Base-by-base conservation (phyloP, 2,888 invertebrate species). In the Amorpha juglandis region DNA sequence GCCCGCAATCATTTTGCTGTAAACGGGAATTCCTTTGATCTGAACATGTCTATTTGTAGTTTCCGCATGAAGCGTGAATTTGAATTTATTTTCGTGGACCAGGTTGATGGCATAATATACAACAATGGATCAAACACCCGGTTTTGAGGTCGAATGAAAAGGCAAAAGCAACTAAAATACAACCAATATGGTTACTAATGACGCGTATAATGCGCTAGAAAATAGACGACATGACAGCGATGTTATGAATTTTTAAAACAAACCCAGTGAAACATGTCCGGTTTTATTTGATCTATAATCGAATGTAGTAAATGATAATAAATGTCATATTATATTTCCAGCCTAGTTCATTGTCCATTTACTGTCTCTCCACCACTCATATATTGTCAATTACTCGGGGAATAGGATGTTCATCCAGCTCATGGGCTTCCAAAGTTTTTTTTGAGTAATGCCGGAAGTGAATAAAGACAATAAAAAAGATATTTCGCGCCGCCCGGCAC, bases 391-490 rank as follows among this genome's bases (percentile, higher is more conserved):
- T 55, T 55, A 38, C 35, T n/a, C 16, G n/a, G 16, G 8, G 19
- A 58, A 58, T 16, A 58, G 11, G 19, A 42, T 58, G 38, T 55
- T 35, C 16, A 42, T 38, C 16, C 19, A 19, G 7, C 50, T 16
- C 19, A 38, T 38, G 38, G 19, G 35, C 2, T 27, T 4, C 27
- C 27, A 27, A 42, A 38, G 35, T 38, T 55, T 11, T 16, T 11
- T 16, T n/a, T 38, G 38, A 55, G 35, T 55, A 38, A 55, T 38
- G 55, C 55, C 55, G n/a, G n/a, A n/a, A n/a, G n/a, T n/a, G n/a
- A n/a, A n/a, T n/a, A n/a, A n/a, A n/a, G n/a, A n/a, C n/a, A n/a
- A n/a, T n/a, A n/a, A n/a, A n/a, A n/a, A n/a, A n/a, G n/a, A n/a
- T n/a, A n/a, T n/a, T 38, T 55, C 55, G 16, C 9, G 4, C 27